phyloP scores from a whole-genome alignment of 2,113 vertebrate genomes.

The Nothoprocta perdicaria region DNA sequence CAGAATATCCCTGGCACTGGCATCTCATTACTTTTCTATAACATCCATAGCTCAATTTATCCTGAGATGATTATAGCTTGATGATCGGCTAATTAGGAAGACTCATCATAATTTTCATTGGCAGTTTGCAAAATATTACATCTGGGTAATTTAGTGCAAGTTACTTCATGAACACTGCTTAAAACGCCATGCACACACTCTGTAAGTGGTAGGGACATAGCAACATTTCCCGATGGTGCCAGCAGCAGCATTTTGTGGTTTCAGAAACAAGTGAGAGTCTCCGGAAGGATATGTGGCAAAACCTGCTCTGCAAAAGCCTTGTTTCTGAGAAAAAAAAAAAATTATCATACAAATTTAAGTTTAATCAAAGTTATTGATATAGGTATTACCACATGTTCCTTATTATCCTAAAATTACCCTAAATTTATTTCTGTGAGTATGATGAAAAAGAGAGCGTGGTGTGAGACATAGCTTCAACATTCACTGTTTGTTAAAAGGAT shows the following conservation, averaged over 20 bases:
- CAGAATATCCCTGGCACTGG: background rate
- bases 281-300: background rate
- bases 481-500: background rate
- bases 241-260: conserved; percentile 6
- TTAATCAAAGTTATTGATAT: background rate
- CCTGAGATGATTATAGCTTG: conserved; percentile 79
- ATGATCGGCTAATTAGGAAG: conserved; percentile 81
- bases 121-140: conserved; percentile 81
- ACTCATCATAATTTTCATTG: conserved; percentile 79
- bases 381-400: background rate
- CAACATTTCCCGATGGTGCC: background rate
- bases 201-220: background rate
- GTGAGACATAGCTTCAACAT: background rate
- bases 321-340: background rate
- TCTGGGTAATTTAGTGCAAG: conserved; percentile 78
- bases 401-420: too few species aligned
- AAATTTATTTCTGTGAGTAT: background rate
- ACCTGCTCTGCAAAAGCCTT: conserved; percentile 14
- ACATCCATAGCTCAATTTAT: conserved; percentile 79
- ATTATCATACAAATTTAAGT: background rate
- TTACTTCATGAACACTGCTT: conserved; percentile 56
- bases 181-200: background rate
- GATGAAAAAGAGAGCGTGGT: background rate
- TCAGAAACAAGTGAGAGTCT: background rate
- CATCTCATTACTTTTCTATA: conserved; percentile 75